Conservation (phyloP, 2,888 invertebrate genomes). For the Automeris io region DNA sequence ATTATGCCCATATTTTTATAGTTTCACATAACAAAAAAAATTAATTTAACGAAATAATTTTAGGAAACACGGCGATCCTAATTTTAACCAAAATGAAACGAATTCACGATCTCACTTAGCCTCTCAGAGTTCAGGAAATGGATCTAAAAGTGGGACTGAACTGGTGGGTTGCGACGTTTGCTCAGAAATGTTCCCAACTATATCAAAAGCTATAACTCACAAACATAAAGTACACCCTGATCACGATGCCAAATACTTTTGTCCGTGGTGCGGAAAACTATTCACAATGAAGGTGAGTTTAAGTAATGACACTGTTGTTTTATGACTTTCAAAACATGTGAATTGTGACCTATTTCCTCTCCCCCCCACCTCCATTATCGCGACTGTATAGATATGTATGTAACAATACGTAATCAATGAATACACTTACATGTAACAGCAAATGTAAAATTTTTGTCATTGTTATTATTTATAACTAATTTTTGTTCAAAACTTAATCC, state of each 20-base stretch:
- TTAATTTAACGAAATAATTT: slow-evolving; percentile 13
- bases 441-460: too few species aligned
- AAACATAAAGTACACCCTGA: slow-evolving; percentile 81
- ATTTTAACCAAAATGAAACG: slow-evolving; percentile 65
- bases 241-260: slow-evolving; percentile 79
- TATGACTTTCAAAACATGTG: slow-evolving; percentile 10
- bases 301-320: background rate
- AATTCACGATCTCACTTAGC: slow-evolving; percentile 36
- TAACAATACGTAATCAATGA: too few species aligned
- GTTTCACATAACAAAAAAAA: too few species aligned
- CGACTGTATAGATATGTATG: too few species aligned
- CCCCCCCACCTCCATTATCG: slow-evolving; percentile 9
- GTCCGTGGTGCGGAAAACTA: slow-evolving; percentile 81
- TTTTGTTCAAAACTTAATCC: too few species aligned
- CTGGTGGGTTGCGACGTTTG: slow-evolving; percentile 79
- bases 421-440: too few species aligned
- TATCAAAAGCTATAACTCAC: slow-evolving; percentile 81
- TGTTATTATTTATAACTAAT: too few species aligned
- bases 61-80: slow-evolving; percentile 80
- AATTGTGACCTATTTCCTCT: slow-evolving; percentile 32
- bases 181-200: slow-evolving; percentile 72
- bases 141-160: slow-evolving; percentile 40
- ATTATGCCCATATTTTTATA: slow-evolving; percentile 4
- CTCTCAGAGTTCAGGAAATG: slow-evolving; percentile 28
- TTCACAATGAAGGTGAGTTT: slow-evolving; percentile 79